Percentiles rank a stretch among this genome's conserved stretches.
Evolutionary conservation across 1,140 invertebrate species (phyloP).

Genomic region (Stratiolaelaps scimitus): DNA sequence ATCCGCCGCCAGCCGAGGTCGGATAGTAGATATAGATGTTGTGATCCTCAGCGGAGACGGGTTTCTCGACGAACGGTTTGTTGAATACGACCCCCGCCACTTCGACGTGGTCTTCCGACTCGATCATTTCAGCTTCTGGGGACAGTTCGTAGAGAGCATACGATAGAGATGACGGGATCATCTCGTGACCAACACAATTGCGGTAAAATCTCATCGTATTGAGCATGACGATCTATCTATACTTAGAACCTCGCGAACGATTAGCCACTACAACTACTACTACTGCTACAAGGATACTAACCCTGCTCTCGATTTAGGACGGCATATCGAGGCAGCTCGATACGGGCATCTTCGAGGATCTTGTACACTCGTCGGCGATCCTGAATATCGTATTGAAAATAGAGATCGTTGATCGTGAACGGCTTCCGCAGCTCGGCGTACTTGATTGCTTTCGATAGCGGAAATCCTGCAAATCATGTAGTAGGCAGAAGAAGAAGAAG

Average conservation of each 20-base stretch:
- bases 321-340: slow-evolving; percentile 93
- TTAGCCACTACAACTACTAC: too few relatives aligned
- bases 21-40: slow-evolving; percentile 99
- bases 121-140: slow-evolving; percentile 75
- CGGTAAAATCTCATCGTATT: too few relatives aligned
- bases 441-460: slow-evolving; percentile 91
- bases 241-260: too few relatives aligned
- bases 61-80: slow-evolving; percentile 99
- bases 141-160: neutral
- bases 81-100: slow-evolving; percentile 93
- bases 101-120: slow-evolving; percentile 97
- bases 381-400: slow-evolving; percentile 96
- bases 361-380: slow-evolving; percentile 81
- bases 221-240: too few relatives aligned
- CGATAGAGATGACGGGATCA: neutral
- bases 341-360: slow-evolving; percentile 81
- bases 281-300: too few relatives aligned
- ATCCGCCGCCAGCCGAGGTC: slow-evolving; percentile 87
- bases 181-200: neutral
- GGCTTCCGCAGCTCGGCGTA: slow-evolving; percentile 87
- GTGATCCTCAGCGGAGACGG: slow-evolving; percentile 95
- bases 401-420: slow-evolving; percentile 94
- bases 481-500: too few relatives aligned
- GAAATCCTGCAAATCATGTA: slow-evolving; percentile 50
- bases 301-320: slow-evolving; percentile 78